Evolutionary conservation across 2,888 invertebrate genomes (phyloP).

Genomic region (Monochamus alternatus): DNA sequence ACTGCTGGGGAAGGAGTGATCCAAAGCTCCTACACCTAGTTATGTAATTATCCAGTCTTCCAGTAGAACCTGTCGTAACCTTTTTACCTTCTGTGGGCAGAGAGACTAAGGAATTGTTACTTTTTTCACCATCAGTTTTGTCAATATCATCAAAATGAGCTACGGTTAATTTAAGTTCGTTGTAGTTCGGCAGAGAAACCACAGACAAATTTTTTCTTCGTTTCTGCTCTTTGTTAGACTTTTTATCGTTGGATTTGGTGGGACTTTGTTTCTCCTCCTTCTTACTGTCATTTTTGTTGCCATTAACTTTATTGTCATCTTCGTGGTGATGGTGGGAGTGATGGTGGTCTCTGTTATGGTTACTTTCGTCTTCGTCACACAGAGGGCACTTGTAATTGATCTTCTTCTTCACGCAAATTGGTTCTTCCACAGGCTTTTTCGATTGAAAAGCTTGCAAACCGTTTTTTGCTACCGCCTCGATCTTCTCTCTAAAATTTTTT

Average conservation of each 20-base stretch:
- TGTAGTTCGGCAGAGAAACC: constrained; percentile 73
- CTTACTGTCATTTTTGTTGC: constrained; percentile 46
- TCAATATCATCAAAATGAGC: constrained; percentile 62
- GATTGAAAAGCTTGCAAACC: constrained; percentile 64
- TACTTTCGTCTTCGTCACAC: constrained; percentile 63
- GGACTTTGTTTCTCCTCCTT: constrained; percentile 44
- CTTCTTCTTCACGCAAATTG: constrained; percentile 66
- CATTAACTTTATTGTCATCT: constrained; percentile 39
- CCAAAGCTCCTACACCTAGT: constrained; percentile 71
- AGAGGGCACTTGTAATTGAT: constrained; percentile 68
- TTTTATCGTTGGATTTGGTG: constrained; percentile 37
- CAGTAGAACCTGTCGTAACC: constrained; percentile 63
- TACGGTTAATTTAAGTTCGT: constrained; percentile 69
- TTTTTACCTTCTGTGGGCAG: constrained; percentile 56
- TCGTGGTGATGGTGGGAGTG: constrained; percentile 54
- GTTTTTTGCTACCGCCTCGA: constrained; percentile 66
- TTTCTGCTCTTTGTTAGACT: constrained; percentile 59
- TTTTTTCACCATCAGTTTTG: constrained; percentile 54
- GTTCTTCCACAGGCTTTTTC: constrained; percentile 63
- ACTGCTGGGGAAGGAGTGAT: constrained; percentile 69
- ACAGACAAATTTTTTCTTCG: constrained; percentile 72
- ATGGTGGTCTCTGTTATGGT: constrained; percentile 61
- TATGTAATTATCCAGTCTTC: constrained; percentile 70
- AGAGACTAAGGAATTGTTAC: constrained; percentile 57
- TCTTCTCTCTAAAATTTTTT: constrained; percentile 65